Conservation (phyloP, 2,113 vertebrate species). For the Gymnobelideus leadbeateri region DNA sequence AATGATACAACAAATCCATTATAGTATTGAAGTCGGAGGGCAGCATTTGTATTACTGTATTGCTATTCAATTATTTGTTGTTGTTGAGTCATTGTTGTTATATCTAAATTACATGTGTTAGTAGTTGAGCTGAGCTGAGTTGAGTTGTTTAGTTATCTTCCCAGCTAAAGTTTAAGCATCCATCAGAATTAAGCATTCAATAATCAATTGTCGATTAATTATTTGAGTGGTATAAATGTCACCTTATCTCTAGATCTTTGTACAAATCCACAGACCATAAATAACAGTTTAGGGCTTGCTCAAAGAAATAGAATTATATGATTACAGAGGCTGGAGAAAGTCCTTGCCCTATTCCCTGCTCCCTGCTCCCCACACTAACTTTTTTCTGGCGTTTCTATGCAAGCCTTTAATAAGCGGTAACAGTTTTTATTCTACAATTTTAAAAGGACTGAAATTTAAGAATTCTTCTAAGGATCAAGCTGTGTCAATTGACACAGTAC, state of each 20-base stretch:
- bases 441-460: background rate
- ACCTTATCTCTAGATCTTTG: slow-evolving; percentile 51
- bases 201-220: slow-evolving; percentile 45
- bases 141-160: slow-evolving; percentile 59
- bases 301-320: background rate
- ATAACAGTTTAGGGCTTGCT: slow-evolving; percentile 9
- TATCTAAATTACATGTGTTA: background rate
- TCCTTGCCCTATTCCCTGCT: too few relatives aligned
- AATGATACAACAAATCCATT: background rate
- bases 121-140: background rate
- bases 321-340: background rate
- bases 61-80: background rate
- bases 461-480: background rate
- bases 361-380: too few relatives aligned
- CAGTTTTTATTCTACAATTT: background rate
- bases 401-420: background rate
- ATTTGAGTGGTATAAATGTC: slow-evolving; percentile 45
- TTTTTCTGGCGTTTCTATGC: background rate
- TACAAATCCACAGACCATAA: slow-evolving; percentile 18
- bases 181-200: slow-evolving; percentile 46
- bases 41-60: background rate
- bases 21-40: background rate
- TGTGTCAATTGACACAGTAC: background rate
- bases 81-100: background rate
- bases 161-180: slow-evolving; percentile 52